A percentile compares a stretch with the other conserved stretches of the same genome.
Evolutionary conservation across 2,888 invertebrate species (phyloP).

Genomic region (Arenicola marina): DNA sequence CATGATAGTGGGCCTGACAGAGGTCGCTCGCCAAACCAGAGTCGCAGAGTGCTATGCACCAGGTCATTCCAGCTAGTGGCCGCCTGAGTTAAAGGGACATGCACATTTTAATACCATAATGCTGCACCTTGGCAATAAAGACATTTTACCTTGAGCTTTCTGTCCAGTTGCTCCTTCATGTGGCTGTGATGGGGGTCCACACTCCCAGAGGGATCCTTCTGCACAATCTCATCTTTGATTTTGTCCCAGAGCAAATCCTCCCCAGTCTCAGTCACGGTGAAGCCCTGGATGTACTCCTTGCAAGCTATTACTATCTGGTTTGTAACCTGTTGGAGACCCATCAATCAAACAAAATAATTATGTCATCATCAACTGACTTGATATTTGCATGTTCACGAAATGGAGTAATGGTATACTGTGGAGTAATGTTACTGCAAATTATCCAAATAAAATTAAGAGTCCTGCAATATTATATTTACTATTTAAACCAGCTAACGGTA

Average conservation of each 20-base stretch:
- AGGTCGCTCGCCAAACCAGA: too few relatives aligned
- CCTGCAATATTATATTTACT: background rate
- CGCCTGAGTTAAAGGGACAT: too few relatives aligned
- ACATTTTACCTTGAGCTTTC: conserved; percentile 44
- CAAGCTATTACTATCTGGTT: conserved; percentile 59
- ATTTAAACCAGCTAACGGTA: background rate
- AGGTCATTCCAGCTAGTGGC: too few relatives aligned
- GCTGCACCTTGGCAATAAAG: background rate
- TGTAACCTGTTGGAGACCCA: conserved; percentile 43
- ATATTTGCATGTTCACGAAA: too few relatives aligned
- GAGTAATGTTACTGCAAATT: background rate
- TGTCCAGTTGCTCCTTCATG: conserved; percentile 48
- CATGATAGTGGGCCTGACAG: too few relatives aligned
- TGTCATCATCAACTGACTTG: too few relatives aligned
- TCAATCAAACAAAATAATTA: too few relatives aligned
- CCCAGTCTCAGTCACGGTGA: conserved; percentile 43
- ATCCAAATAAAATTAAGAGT: background rate
- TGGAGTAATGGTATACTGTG: too few relatives aligned
- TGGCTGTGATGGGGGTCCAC: conserved; percentile 42
- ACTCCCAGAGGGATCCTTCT: conserved; percentile 31
- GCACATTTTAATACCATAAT: background rate
- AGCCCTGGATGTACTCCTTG: conserved; percentile 56
- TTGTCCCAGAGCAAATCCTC: conserved; percentile 53
- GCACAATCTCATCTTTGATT: conserved; percentile 46
- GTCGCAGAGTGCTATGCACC: too few relatives aligned